Evolutionary conservation across 2,113 vertebrate species (phyloP).

Genomic region (Spizaetus ornatus): DNA sequence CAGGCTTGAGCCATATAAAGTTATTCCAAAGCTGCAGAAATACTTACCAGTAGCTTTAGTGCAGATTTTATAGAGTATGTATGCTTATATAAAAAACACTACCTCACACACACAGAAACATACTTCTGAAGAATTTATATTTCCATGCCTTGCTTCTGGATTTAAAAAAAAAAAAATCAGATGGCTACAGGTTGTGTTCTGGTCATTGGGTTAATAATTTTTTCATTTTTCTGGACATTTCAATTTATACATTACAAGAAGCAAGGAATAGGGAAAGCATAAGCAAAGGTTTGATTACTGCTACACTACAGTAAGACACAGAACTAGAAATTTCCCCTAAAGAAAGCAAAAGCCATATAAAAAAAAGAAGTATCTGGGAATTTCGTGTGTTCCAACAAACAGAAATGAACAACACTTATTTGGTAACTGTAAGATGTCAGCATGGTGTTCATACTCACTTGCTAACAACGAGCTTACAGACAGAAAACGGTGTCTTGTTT

Average conservation of each 20-base stretch:
- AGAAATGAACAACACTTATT: not conserved
- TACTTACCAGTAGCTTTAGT: not conserved
- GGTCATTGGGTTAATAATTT: not conserved
- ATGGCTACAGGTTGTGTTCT: not conserved
- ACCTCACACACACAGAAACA: not conserved
- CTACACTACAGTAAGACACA: not conserved
- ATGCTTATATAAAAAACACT: not conserved
- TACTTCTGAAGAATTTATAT: not conserved
- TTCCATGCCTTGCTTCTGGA: not conserved
- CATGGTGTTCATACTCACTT: not conserved
- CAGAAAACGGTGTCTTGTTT: not conserved
- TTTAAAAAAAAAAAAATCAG: not conserved
- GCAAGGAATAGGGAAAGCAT: not conserved
- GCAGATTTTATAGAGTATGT: not conserved
- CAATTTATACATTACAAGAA: not conserved
- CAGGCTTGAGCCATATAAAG: not conserved
- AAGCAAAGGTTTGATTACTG: not conserved
- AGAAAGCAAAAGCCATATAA: not conserved
- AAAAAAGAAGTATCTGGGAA: not conserved
- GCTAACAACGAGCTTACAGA: not conserved
- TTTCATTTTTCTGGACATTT: not conserved
- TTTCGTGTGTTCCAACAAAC: not conserved
- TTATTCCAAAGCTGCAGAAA: not conserved
- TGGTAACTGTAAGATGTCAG: not conserved
- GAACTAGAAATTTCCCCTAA: not conserved